These are phyloP conservation scores for Venusia cambrica DNA, from an alignment of 2,888 invertebrate species.

Conservation along the genomic window DNA sequence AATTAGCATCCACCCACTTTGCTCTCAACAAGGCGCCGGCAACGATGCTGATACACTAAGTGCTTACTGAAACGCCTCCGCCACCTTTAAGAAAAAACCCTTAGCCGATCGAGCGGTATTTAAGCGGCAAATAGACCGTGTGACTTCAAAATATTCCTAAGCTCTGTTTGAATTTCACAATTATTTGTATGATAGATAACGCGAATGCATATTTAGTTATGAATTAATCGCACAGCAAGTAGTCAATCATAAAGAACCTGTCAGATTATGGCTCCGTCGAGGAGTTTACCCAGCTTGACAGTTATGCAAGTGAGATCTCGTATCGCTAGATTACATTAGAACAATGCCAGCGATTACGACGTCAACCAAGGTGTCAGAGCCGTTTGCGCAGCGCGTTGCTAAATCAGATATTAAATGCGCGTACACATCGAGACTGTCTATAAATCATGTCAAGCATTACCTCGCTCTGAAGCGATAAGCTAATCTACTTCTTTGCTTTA, in stretches of 20 bases:
- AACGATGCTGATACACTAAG: constrained; percentile 48
- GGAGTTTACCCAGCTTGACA: constrained; percentile 66
- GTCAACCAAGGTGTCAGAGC: constrained; percentile 69
- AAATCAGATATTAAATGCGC: constrained; percentile 71
- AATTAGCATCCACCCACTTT: constrained; percentile 77
- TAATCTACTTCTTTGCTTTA: constrained; percentile 78
- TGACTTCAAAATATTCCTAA: constrained; percentile 52
- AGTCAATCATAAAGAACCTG: constrained; percentile 69
- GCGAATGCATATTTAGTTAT: constrained; percentile 53
- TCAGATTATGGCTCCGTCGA: constrained; percentile 66
- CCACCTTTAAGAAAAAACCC: constrained; percentile 43
- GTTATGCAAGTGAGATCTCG: constrained; percentile 74
- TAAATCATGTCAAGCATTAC: constrained; percentile 76
- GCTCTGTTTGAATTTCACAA: constrained; percentile 57
- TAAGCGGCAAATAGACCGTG: constrained; percentile 44
- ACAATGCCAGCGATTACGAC: constrained; percentile 74
- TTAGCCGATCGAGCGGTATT: constrained; percentile 32
- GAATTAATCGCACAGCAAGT: constrained; percentile 60
- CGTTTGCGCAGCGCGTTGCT: constrained; percentile 58
- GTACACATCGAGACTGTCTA: constrained; percentile 63
- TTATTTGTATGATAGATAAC: constrained; percentile 57
- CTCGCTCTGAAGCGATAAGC: constrained; percentile 67
- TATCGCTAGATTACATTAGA: constrained; percentile 74
- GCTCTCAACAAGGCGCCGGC: constrained; percentile 65
- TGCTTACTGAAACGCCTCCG: constrained; percentile 57